Evolutionary conservation across 2,888 invertebrate genomes (phyloP), one percentile per base, ranked within the genome.

Genomic region (Eremobia ochroleuca): DNA sequence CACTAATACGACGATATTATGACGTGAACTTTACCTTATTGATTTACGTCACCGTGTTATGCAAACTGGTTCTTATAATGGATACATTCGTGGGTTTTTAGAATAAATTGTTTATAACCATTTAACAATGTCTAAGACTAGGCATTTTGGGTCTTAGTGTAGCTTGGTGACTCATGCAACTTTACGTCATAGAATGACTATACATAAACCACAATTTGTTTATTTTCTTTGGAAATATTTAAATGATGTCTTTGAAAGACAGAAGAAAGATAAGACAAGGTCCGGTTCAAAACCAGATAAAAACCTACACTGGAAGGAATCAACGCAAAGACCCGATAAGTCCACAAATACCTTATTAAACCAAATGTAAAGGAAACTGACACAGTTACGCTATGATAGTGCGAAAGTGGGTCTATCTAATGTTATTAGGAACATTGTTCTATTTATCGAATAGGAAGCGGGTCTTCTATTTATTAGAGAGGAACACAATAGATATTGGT

Each of bases 21-120:
- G 88, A 89, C 86, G 88, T 87, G 79, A 72, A 78, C 79, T 87
- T 88, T 90, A 81, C 88, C 76, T 81, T 86, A 87, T 75, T 76
- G 70, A 85, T 87, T 89, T 86, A 87, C 87, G 89, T 89, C 90
- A 88, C 46, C 61, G 40, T 65, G 77, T 81, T 84, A 82, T 85
- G 77, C 78, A 82, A 88, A 89, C 76, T 64, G 58, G 83, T 83
- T 82, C 79, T 85, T 72, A 46, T 79, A 69, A 66, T 76, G 69
- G 46, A 76, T 34, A 65, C 46, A 61, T 59, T 73, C 71, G 68
- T 78, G 62, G 65, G 31, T 72, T 84, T 87, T 83, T 79, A 31
- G 46, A 65, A 61, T 59, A 34, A 64, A 77, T 82, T 75, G 37
- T 65, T 61, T 64, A 77, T 71, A n/a, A 80, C 66, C 9, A 78